A percentile compares a stretch with the other conserved stretches of the same genome.
Evolutionary conservation across 1,140 invertebrate genomes (phyloP).

Genomic region (Drosophila serrata): DNA sequence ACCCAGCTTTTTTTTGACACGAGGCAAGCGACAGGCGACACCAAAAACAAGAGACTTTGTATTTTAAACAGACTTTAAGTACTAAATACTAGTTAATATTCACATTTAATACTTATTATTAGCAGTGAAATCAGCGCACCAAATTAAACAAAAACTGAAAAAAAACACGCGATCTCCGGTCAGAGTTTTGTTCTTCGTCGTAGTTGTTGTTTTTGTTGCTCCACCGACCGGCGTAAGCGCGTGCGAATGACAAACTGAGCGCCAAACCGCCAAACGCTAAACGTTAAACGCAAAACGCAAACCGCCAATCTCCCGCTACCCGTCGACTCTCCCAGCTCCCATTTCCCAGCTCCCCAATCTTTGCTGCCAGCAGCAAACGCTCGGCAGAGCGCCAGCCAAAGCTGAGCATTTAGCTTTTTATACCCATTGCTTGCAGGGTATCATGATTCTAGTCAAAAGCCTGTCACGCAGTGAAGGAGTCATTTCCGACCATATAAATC

Average conservation of each 20-base stretch:
- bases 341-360: not conserved
- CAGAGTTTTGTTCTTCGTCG: conserved; percentile 10
- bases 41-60: conserved; percentile 13
- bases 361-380: not conserved
- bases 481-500: no score
- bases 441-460: not conserved
- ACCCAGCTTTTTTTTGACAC: conserved; percentile 7
- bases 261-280: conserved; percentile 62
- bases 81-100: conserved; percentile 51
- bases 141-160: conserved; percentile 26
- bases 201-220: conserved; percentile 26
- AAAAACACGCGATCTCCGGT: conserved; percentile 33
- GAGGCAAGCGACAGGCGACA: no score
- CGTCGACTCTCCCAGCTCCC: not conserved
- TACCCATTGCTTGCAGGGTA: not conserved
- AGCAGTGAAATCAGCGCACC: conserved; percentile 67
- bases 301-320: conserved; percentile 10
- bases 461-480: not conserved
- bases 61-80: conserved; percentile 15
- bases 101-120: conserved; percentile 51
- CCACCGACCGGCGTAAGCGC: conserved; percentile 73
- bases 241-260: conserved; percentile 80
- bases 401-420: conserved; percentile 16
- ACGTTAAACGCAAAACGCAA: conserved; percentile 22
- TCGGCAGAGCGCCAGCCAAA: conserved; percentile 18